These are phyloP conservation scores for Pogonus chalceus DNA, from an alignment of 1,140 invertebrate genomes.

Conservation along the genomic window DNA sequence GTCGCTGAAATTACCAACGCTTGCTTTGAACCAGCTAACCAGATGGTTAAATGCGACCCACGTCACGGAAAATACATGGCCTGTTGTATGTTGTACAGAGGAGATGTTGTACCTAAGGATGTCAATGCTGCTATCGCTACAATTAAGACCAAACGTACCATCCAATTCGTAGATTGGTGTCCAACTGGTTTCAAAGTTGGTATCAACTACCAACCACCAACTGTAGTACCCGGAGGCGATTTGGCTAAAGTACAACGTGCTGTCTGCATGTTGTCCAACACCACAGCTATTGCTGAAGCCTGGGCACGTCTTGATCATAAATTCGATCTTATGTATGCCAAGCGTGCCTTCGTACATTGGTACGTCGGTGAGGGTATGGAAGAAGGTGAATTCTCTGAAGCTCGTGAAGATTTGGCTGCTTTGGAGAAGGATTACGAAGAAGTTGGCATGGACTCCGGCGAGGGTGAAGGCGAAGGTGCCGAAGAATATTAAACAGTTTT, in stretches of 20 bases:
- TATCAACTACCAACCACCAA: conserved; percentile 72
- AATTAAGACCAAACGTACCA: conserved; percentile 73
- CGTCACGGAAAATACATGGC: conserved; percentile 86
- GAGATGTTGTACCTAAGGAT: conserved; percentile 68
- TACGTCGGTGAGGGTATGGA: conserved; percentile 78
- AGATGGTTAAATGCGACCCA: conserved; percentile 90
- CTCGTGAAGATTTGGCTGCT: conserved; percentile 71
- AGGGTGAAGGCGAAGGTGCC: conserved; percentile 56
- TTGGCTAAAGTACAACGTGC: conserved; percentile 63
- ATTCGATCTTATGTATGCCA: conserved; percentile 70
- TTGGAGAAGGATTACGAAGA: conserved; percentile 75
- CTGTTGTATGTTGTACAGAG: conserved; percentile 66
- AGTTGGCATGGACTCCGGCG: conserved; percentile 62
- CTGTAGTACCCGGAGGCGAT: conserved; percentile 73
- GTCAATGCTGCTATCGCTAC: conserved; percentile 76
- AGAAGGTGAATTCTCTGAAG: conserved; percentile 73
- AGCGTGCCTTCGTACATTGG: conserved; percentile 74
- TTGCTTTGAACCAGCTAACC: conserved; percentile 82
- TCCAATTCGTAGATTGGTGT: conserved; percentile 88
- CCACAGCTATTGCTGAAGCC: conserved; percentile 70
- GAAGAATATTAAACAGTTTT: conserved; percentile 49
- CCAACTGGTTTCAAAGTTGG: conserved; percentile 79
- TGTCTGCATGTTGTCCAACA: conserved; percentile 72
- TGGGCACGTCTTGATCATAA: conserved; percentile 70
- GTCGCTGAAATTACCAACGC: conserved; percentile 83